Evolutionary conservation across 1,140 invertebrate species (phyloP), one percentile per base, ranked within the genome.

Genomic region (Dendrolimus kikuchii): DNA sequence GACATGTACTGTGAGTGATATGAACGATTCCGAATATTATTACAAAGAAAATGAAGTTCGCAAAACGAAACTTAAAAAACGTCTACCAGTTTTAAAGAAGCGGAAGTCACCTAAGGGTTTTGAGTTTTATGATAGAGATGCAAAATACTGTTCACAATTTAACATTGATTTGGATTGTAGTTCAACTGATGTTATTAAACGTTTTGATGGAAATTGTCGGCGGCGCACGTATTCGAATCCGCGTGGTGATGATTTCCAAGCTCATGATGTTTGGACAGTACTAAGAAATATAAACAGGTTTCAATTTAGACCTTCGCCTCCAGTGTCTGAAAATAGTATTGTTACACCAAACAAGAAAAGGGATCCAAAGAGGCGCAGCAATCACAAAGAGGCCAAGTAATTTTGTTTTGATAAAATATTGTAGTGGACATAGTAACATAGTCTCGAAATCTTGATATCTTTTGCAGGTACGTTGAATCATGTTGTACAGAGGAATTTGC

Each of bases 21-120:
- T 82, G 68, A 85, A 78, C 40, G 79, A 85, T 51, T 75, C 71
- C 1, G 77, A 82, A 61, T 76, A 76, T 59, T 69, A 51, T 41
- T 67, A 66, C 39, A 54, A 58, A 50, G 57, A 51, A 7, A 62
- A 69, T 43, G 55, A 58, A 43, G 52, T 51, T 8, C 59, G 46
- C 48, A 68, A 62, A 51, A 44, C 51, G 23, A 76, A 64, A 58
- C 9, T 51, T 39, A 79, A 69, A 50, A 78, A 74, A 55, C 67
- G 65, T 9, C 53, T 40, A 36, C 37, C 46, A 5, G 42, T 49
- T 23, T 62, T 65, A 46, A 63, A 53, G 46, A 62, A 66, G n/a
- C 60, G 51, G 48, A 67, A 68, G 52, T 9, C 40, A 50, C 46
- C 49, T 6, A 74, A 71, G 47, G 55, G 60, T 44, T 71, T 64